Percentiles rank a stretch among this genome's conserved stretches.
These are phyloP conservation scores for Ctena decussata DNA, from an alignment of 2,888 invertebrate genomes.

Conservation along the genomic window DNA sequence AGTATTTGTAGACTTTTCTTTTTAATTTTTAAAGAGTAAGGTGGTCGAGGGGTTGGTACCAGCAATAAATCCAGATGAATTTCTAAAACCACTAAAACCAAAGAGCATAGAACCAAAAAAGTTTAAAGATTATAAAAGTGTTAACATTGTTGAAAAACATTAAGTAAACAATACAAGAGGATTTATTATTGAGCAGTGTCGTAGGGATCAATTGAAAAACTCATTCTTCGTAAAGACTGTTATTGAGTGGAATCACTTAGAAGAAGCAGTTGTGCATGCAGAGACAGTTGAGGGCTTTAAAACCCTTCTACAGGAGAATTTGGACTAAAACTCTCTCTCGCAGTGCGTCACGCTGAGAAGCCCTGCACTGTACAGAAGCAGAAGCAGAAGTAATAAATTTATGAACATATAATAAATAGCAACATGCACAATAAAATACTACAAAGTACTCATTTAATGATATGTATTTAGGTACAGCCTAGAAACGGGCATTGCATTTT, in stretches of 20 bases:
- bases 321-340: no score
- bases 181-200: background rate
- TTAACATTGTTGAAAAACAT: background rate
- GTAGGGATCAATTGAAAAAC: background rate
- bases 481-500: no score
- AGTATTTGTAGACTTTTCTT: no score
- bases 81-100: background rate
- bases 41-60: background rate
- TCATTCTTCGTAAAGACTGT: background rate
- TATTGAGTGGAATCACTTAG: slow-evolving; percentile 12
- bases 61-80: background rate
- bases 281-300: background rate
- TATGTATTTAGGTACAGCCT: no score
- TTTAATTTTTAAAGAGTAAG: background rate
- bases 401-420: no score
- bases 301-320: background rate
- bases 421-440: no score
- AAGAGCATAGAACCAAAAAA: background rate
- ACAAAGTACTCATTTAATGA: no score
- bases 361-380: background rate
- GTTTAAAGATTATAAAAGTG: background rate
- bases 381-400: background rate
- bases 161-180: background rate
- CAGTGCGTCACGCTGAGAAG: background rate
- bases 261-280: background rate